These are phyloP conservation scores for Phylloscopus trochilus DNA, from an alignment of 2,113 vertebrate genomes.

Conservation along the genomic window DNA sequence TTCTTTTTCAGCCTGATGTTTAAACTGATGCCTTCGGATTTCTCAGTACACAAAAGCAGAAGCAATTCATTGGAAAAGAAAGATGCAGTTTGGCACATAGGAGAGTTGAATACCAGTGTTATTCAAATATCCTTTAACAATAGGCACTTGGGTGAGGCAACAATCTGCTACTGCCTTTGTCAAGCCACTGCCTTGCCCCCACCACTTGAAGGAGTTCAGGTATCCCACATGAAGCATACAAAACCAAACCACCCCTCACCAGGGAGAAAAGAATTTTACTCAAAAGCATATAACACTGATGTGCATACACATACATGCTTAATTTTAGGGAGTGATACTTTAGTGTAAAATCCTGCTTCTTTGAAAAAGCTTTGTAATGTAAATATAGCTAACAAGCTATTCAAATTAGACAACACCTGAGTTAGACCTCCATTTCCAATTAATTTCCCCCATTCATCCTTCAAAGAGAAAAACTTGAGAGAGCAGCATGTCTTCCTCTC, in stretches of 20 bases:
- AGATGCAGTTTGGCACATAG: not conserved
- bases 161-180: not conserved
- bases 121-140: not conserved
- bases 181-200: not conserved
- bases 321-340: not conserved
- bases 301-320: not conserved
- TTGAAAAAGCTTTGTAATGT: not conserved
- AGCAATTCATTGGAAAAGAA: not conserved
- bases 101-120: not conserved
- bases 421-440: not conserved
- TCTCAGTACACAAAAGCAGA: not conserved
- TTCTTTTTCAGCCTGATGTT: not conserved
- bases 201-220: not conserved
- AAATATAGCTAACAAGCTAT: not conserved
- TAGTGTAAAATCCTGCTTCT: not conserved
- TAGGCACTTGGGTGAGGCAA: not conserved
- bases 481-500: not conserved
- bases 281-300: not conserved
- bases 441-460: not conserved
- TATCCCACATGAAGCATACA: not conserved
- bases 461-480: not conserved
- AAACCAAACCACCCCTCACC: not conserved
- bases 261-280: not conserved
- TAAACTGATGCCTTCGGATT: not conserved
- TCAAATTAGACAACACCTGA: not conserved